Percentiles rank a stretch among this genome's conserved stretches.
phyloP scores from a whole-genome alignment of 2,888 invertebrate species.

The Rhagium mordax region DNA sequence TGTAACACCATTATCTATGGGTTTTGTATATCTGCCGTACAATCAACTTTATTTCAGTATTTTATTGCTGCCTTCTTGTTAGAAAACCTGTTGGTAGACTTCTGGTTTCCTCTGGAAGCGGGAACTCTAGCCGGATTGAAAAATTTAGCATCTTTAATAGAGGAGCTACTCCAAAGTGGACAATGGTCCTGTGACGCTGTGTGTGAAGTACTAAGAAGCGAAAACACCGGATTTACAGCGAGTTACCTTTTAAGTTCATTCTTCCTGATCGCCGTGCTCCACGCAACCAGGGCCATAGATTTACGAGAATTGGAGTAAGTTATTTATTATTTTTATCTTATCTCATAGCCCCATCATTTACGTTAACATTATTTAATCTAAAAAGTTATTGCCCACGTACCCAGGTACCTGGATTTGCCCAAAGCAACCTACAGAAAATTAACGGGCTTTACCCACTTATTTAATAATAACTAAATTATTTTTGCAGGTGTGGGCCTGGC shows the following conservation, averaged over 20 bases:
- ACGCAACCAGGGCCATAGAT: constrained; percentile 58
- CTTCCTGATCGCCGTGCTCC: constrained; percentile 55
- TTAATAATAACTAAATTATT: background rate
- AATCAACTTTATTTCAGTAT: constrained; percentile 56
- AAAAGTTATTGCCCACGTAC: too few species aligned
- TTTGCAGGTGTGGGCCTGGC: constrained; percentile 37
- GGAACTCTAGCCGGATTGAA: constrained; percentile 53
- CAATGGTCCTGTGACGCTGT: constrained; percentile 52
- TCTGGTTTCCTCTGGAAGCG: constrained; percentile 67
- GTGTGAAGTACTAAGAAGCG: constrained; percentile 54
- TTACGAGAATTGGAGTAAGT: constrained; percentile 51
- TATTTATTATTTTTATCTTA: too few species aligned
- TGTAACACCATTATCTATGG: too few species aligned
- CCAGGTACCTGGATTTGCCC: too few species aligned
- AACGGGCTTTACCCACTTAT: too few species aligned
- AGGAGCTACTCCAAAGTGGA: constrained; percentile 50
- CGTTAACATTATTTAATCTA: too few species aligned
- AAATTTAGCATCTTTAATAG: constrained; percentile 54
- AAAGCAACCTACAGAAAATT: too few species aligned
- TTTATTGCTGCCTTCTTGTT: constrained; percentile 60
- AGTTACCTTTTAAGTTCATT: constrained; percentile 63
- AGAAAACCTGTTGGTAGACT: constrained; percentile 64
- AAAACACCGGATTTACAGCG: constrained; percentile 51
- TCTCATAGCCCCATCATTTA: too few species aligned
- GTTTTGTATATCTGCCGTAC: background rate